Percentiles rank a stretch among this genome's conserved stretches.
phyloP scores from a whole-genome alignment of 2,888 invertebrate species.

The Stenurella melanura region DNA sequence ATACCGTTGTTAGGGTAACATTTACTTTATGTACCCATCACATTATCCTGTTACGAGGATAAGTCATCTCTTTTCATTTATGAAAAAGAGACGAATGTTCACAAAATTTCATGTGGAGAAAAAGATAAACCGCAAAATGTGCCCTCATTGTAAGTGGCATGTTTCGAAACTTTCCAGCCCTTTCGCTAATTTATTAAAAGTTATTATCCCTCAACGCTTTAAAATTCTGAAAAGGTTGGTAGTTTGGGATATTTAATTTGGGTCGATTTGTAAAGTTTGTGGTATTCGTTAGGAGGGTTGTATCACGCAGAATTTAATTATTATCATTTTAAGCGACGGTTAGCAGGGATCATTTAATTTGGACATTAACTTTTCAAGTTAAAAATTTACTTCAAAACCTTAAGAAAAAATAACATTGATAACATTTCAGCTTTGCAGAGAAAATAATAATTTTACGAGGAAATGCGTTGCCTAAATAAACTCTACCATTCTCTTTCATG shows the following conservation, averaged over 20 bases:
- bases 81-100: not conserved
- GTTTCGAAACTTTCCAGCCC: conserved; percentile 42
- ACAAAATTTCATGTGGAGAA: not conserved
- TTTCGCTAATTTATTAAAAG: conserved; percentile 49
- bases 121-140: conserved; percentile 29
- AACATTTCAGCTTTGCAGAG: not conserved
- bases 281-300: conserved; percentile 36
- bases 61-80: conserved; percentile 14
- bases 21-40: conserved; percentile 17
- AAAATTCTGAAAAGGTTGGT: conserved; percentile 43
- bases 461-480: no score
- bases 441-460: not conserved
- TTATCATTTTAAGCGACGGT: conserved; percentile 45
- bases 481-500: no score
- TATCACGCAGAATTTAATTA: conserved; percentile 43
- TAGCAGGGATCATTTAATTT: conserved; percentile 2
- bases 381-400: not conserved
- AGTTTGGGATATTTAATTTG: conserved; percentile 48
- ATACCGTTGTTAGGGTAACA: conserved; percentile 16
- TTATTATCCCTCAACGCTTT: conserved; percentile 43
- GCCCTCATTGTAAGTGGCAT: conserved; percentile 24
- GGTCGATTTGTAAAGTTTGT: conserved; percentile 47
- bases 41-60: conserved; percentile 10
- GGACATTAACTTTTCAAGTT: not conserved
- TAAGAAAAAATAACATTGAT: not conserved